These are phyloP conservation scores for Characodon lateralis DNA, from an alignment of 2,797 vertebrate species.

Conservation along the genomic window DNA sequence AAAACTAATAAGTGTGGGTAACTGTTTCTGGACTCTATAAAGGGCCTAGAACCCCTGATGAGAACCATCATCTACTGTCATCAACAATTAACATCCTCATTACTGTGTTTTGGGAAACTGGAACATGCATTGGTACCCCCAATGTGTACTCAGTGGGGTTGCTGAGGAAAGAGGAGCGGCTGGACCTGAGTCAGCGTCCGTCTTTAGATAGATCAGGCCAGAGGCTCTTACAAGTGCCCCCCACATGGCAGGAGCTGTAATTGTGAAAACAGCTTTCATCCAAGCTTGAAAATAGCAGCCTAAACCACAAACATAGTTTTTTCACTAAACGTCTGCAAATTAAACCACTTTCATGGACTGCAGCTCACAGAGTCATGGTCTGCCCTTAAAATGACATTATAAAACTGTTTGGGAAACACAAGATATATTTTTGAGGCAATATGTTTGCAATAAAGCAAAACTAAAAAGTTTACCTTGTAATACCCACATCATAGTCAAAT, in stretches of 20 bases:
- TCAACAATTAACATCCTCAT: constrained; percentile 84
- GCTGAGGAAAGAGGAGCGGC: constrained; percentile 53
- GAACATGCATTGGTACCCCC: constrained; percentile 64
- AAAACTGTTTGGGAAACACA: constrained; percentile 6
- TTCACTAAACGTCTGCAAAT: constrained; percentile 39
- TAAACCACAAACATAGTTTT: constrained; percentile 51
- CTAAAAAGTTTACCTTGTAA: neutral
- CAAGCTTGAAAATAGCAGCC: constrained; percentile 33
- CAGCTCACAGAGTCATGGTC: constrained; percentile 11
- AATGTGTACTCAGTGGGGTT: constrained; percentile 63
- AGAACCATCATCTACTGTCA: constrained; percentile 78
- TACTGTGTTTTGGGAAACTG: constrained; percentile 76
- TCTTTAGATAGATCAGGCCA: constrained; percentile 49
- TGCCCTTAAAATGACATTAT: neutral
- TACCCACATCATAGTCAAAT: neutral
- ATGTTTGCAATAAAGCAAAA: neutral
- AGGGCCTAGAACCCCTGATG: constrained; percentile 61
- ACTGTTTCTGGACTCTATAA: constrained; percentile 63
- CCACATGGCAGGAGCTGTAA: constrained; percentile 20
- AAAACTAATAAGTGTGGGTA: constrained; percentile 57
- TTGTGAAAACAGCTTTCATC: constrained; percentile 45
- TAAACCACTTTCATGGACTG: constrained; percentile 20
- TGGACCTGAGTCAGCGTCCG: constrained; percentile 60
- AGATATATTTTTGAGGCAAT: neutral
- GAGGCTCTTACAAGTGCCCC: constrained; percentile 52